Evolutionary conservation across 2,888 invertebrate genomes (phyloP), one percentile per base, ranked within the genome.

Genomic region (Orthosia cruda): DNA sequence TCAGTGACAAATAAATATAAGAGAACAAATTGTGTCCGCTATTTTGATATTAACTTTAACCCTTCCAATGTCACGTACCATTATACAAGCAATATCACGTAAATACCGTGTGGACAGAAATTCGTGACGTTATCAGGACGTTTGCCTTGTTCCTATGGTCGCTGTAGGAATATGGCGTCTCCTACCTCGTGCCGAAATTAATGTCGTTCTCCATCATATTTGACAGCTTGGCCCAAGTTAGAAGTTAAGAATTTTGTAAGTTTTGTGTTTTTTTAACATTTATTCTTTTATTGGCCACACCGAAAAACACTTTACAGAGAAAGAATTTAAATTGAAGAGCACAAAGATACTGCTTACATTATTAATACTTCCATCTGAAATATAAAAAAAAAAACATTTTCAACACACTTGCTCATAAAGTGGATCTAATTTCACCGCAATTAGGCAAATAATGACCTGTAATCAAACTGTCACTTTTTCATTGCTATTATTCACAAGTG

Each of bases 141-240:
- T 71, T 77, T 45, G 32, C 58, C 69, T 71, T 66, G 63, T 67
- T 74, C 54, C 58, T 45, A 63, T 62, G 68, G 58, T 69, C 57
- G 62, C 73, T 72, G 71, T 59, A 72, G 76, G 76, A 77, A 72
- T 64, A 77, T 66, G 66, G 61, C 79, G 71, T 80, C 81, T 81
- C 74, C 73, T 63, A 32, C 72, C 62, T 61, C 63, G 70, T 74
- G 54, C 63, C 68, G 64, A 81, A 88, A 86, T 88, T 85, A 88
- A 88, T 87, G 86, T 86, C 74, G 64, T 77, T 72, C 80, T 76
- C 76, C 80, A 77, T 88, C 83, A 87, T 85, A 81, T 80, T 75
- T 81, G 80, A 81, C 75, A 71, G 74, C 1, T n/a, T 75, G 69
- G 72, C 11, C 52, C 63, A 74, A 71, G 69, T 63, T 18, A 61